Evolutionary conservation across 2,797 vertebrate genomes (phyloP), one percentile per base, ranked within the genome.

Genomic region (Chrysocyon brachyurus): DNA sequence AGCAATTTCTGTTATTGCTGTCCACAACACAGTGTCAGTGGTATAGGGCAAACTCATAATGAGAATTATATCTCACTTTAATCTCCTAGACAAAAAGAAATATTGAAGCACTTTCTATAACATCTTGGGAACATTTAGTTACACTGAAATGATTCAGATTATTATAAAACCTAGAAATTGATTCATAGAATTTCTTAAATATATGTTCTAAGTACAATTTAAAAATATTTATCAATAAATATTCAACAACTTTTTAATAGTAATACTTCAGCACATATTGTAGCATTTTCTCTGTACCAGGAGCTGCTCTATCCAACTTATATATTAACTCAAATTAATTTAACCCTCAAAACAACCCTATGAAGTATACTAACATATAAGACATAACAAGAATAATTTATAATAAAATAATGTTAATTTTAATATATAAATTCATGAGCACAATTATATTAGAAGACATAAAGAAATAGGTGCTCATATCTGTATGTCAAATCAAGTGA

Each of bases 191-290:
- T 88, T 95, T 92, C 73, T 91, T 78, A 95, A 92, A 90, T 64
- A 83, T 5, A n/a, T 64, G 70, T 59, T 73, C 31, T 26, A 54
- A 79, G 36, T 68, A 2, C 79, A 73, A 93, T 87, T 91, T 81
- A 56, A 97, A 97, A 90, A 70, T 95, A 63, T 40, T 87, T 92
- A 61, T 54, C 54, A 72, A 1, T 93, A 28, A 57, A 33, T 40
- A 94, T 19, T 52, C 54, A 90, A 66, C 22, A 77, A 19, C 4
- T 66, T 90, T 96, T 88, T 59, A 81, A 12, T 85, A 77, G 54
- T 57, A 84, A 56, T 79, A 91, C 52, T 78, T 73, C 57, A 57
- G 33, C 5, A 70, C 26, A 81, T 95, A n/a, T n/a, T 87, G 17
- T 40, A 86, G 40, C 73, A 82, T 92, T 90, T 87, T 88, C 56